Evolutionary conservation across 1,140 invertebrate genomes (phyloP), one percentile per base, ranked within the genome.

Genomic region (Drosophila malerkotliana): DNA sequence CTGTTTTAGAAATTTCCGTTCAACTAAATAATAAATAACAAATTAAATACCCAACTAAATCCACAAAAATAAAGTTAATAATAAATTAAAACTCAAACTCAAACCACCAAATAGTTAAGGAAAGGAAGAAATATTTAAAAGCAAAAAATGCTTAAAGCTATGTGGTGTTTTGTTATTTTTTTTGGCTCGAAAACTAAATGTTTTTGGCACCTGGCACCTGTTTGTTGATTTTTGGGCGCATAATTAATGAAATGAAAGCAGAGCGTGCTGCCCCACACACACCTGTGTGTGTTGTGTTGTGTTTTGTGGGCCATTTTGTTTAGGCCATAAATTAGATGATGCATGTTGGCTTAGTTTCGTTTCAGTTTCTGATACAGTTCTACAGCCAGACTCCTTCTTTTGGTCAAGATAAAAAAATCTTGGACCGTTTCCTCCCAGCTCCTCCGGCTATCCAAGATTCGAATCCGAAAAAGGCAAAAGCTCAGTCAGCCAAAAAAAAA

Each of bases 211-310:
- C 51, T 68, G 44, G 34, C 28, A 48, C 34, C 44, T 32, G 37
- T 44, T 44, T 83, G 61, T 72, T 79, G 61, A 79, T 79, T 84
- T 67, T 74, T 74, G 30, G 49, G 62, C 66, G 77, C 63, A 85
- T 84, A 85, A 87, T 87, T 78, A 87, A 85, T 87, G 80, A 66
- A 76, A 84, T 72, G 62, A 85, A 79, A 66, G 66, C 77, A 73
- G 49, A 59, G 39, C 30, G 7, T 24, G 3, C 44, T 14, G 10
- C 26, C 26, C 30, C 21, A 10, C 12, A 9, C 10, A 1, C 10
- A 15, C 5, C 14, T 37, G 5, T 14, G 37, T 39, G 3, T 21
- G 3, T 21, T 21, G 21, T 21, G 26, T 3, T 14, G 37, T 39
- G 3, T 21, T 21, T 21, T 21, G 21, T 21, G 26, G 26, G 1